Evolutionary conservation across 2,888 invertebrate genomes (phyloP).

Genomic region (Yponomeuta cagnagella): DNA sequence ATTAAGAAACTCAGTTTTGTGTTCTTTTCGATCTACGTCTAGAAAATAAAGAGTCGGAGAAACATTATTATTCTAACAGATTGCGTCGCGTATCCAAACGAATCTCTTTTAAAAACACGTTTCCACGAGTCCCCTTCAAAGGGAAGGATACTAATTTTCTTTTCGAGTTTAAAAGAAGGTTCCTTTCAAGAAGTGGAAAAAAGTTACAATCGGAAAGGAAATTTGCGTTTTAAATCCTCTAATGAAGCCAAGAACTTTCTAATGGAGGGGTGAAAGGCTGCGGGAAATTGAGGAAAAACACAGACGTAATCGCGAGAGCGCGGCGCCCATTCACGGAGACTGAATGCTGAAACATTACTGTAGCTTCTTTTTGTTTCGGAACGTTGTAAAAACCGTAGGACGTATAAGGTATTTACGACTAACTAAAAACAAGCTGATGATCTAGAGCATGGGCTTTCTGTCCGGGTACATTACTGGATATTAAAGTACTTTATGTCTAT

Average conservation of each 20-base stretch:
- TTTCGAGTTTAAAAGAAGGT: constrained; percentile 69
- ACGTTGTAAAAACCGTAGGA: too few species aligned
- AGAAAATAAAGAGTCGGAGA: constrained; percentile 22
- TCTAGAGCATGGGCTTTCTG: too few species aligned
- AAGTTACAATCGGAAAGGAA: constrained; percentile 76
- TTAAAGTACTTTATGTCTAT: too few species aligned
- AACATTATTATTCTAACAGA: constrained; percentile 62
- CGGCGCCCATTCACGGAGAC: not conserved
- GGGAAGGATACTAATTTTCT: constrained; percentile 73
- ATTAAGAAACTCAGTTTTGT: too few species aligned
- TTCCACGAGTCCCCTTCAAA: constrained; percentile 53
- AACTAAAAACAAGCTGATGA: too few species aligned
- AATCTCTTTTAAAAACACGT: constrained; percentile 61
- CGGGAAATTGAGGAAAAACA: constrained; percentile 66
- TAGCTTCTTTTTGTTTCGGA: not conserved
- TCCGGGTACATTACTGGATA: too few species aligned
- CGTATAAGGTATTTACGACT: too few species aligned
- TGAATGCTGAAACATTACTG: not conserved
- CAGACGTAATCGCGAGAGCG: constrained; percentile 23
- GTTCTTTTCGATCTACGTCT: too few species aligned
- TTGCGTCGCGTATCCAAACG: constrained; percentile 59
- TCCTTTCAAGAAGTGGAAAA: constrained; percentile 72
- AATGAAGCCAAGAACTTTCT: constrained; percentile 74
- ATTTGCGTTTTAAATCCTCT: constrained; percentile 77
- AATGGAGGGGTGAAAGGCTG: constrained; percentile 73